These are phyloP conservation scores for Apostichopus parvimensis DNA, from an alignment of 35 echinoderm and acorn worm species.

Conservation along the genomic window DNA sequence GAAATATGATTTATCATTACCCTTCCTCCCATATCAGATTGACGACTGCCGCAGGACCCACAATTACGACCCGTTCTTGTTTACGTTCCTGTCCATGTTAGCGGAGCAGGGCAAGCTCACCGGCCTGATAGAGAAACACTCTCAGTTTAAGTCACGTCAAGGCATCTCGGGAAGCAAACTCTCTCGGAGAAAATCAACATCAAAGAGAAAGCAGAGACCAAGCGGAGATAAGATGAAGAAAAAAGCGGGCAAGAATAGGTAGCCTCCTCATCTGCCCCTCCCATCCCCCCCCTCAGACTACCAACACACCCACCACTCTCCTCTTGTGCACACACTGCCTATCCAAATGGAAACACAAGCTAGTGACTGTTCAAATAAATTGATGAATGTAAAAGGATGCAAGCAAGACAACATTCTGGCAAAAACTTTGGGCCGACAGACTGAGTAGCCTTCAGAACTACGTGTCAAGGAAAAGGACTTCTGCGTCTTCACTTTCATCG, in stretches of 20 bases:
- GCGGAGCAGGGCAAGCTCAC: slow-evolving; percentile 93
- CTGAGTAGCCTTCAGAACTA: neutral
- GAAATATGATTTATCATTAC: neutral
- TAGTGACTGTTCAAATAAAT: no score
- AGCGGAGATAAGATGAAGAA: slow-evolving; percentile 49
- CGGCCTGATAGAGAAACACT: slow-evolving; percentile 87
- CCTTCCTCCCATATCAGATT: slow-evolving; percentile 51
- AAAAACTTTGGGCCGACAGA: neutral
- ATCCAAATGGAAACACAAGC: no score
- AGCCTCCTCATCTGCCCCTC: neutral
- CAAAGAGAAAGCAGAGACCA: slow-evolving; percentile 13
- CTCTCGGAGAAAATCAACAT: slow-evolving; percentile 11
- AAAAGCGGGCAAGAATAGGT: slow-evolving; percentile 25
- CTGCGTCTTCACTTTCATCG: neutral
- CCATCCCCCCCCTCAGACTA: neutral
- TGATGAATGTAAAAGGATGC: no score
- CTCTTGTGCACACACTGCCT: no score
- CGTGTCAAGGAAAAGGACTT: neutral
- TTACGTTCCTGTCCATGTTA: slow-evolving; percentile 97
- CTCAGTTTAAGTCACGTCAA: slow-evolving; percentile 76
- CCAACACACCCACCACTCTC: no score
- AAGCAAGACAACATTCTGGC: no score
- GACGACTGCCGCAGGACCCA: slow-evolving; percentile 89
- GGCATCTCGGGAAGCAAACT: slow-evolving; percentile 66
- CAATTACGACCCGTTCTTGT: slow-evolving; percentile 97